Evolutionary conservation across 2,113 vertebrate species (phyloP).

Genomic region (Sigmodon hispidus): DNA sequence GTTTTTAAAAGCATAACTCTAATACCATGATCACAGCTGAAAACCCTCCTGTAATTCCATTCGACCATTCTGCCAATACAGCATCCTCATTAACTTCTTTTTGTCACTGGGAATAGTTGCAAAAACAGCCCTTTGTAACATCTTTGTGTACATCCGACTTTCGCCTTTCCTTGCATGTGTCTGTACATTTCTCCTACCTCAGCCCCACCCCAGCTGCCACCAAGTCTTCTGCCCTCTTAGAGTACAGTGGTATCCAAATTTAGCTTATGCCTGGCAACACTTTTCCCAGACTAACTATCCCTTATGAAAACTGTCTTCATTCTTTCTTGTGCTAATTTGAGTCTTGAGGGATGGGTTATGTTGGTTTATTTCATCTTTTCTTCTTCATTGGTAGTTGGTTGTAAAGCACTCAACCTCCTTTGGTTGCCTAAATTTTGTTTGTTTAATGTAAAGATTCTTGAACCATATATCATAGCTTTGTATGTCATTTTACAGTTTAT

Average conservation of each 20-base stretch:
- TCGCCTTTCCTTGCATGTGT: neutral
- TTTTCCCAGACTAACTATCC: neutral
- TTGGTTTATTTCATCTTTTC: neutral
- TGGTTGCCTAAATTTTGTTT: neutral
- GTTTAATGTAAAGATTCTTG: constrained; percentile 4
- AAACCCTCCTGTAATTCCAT: constrained; percentile 24
- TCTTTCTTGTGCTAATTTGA: neutral
- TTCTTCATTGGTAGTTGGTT: neutral
- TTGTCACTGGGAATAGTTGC: neutral
- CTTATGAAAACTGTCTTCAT: neutral
- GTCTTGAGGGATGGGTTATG: neutral
- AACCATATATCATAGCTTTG: neutral
- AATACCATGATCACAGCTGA: neutral
- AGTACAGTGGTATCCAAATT: neutral
- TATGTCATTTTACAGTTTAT: neutral
- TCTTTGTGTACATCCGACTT: neutral
- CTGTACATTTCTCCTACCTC: neutral
- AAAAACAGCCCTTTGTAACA: neutral
- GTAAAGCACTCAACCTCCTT: neutral
- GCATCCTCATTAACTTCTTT: neutral
- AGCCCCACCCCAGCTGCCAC: neutral
- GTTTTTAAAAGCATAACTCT: neutral
- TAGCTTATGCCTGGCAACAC: neutral
- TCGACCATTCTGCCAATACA: neutral
- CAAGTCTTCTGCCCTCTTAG: neutral